These are phyloP conservation scores for Oncorhynchus mykiss DNA, from an alignment of 2,113 vertebrate species.

Conservation along the genomic window DNA sequence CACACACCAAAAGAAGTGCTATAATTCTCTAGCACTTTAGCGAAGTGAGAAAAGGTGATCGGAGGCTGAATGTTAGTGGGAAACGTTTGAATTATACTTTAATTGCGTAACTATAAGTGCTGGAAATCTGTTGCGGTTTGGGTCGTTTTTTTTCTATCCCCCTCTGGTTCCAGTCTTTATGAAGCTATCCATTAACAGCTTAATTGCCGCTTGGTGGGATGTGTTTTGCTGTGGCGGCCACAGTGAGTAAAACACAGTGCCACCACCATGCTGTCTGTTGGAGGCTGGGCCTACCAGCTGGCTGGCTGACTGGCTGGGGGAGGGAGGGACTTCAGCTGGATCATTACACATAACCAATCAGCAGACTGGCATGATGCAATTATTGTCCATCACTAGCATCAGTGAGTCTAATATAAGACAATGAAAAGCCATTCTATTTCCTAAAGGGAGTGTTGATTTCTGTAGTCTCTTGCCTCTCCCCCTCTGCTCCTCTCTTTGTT, in stretches of 20 bases:
- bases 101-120: constrained; percentile 62
- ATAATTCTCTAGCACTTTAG: constrained; percentile 37
- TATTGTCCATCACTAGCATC: constrained; percentile 1
- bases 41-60: constrained; percentile 31
- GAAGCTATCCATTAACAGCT: constrained; percentile 65
- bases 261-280: constrained; percentile 25
- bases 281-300: constrained; percentile 20
- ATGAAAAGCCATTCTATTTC: constrained; percentile 1
- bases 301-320: too few species aligned
- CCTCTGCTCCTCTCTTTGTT: constrained; percentile 44
- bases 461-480: constrained; percentile 20
- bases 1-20: constrained; percentile 17
- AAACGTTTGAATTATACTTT: constrained; percentile 53
- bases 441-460: too few species aligned
- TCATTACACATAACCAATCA: constrained; percentile 33
- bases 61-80: constrained; percentile 3
- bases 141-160: constrained; percentile 13
- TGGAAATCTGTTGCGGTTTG: constrained; percentile 62
- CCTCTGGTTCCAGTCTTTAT: constrained; percentile 28
- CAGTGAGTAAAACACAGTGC: constrained; percentile 43
- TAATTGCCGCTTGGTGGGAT: constrained; percentile 59
- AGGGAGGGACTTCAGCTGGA: constrained; percentile 16
- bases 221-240: constrained; percentile 43
- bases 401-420: constrained; percentile 4
- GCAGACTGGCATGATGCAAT: background rate